Evolutionary conservation across 2,113 vertebrate genomes (phyloP), one percentile per base, ranked within the genome.

Genomic region (Centropristis striata): DNA sequence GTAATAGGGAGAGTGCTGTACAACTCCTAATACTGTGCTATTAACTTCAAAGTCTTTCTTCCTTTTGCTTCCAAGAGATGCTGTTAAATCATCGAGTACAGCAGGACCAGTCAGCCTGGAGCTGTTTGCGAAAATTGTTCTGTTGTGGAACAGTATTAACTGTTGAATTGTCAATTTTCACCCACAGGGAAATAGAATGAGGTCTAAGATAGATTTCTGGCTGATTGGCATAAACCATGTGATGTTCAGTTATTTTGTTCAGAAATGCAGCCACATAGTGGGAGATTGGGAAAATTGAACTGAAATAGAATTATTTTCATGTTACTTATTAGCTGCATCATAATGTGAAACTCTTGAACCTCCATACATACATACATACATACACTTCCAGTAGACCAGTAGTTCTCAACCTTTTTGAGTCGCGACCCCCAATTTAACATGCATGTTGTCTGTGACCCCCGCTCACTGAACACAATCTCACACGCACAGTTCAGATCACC

Each of bases 141-240:
- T 13, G 51, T n/a, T 16, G 14, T 69, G 54, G 25, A 86, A 70
- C 2, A 8, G 28, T 57, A 80, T 85, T 70, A 74, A 39, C n/a
- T 68, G 63, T 61, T 70, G 60, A 55, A 78, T 51, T 77, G 78
- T 85, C 75, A 44, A 64, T 83, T 71, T 74, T 66, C 60, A 58
- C 64, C 18, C 27, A 50, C 13, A 16, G 49, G 49, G 18, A 46
- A 47, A 73, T 13, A 61, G 41, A 76, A 61, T 44, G 21, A 53
- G 68, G 36, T 53, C 18, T 44, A 18, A 68, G 16, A 73, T 57
- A 16, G 7, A 65, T 69, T 66, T 76, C 71, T 58, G 53, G 14
- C 18, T 50, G 12, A 58, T 39, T 61, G 46, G 25, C 14, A 46
- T 67, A 25, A 68, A 65, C 10, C 18, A 42, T 50, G 63, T 66